Evolutionary conservation across 2,797 vertebrate genomes (phyloP), one percentile per base, ranked within the genome.

Genomic region (Characodon lateralis): DNA sequence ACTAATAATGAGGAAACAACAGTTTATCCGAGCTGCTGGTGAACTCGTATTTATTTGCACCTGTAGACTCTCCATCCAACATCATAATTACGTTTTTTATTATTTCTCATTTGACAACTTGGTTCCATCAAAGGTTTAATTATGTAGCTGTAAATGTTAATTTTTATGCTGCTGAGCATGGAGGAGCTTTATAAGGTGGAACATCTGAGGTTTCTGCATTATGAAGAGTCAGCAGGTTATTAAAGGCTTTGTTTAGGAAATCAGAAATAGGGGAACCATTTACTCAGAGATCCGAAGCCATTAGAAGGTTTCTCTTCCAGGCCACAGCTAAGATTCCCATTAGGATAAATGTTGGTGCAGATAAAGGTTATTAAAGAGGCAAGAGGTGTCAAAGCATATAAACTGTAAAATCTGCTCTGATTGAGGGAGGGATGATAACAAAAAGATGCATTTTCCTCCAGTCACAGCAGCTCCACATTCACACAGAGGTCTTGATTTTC

Each of bases 181-280:
- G 83, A 86, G 74, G 53, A 55, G 69, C n/a, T 43, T 0, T 16
- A 20, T 61, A 13, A 3, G 55, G 28, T 51, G n/a, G 12, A 41
- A 55, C 51, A 22, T 53, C 16, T 10, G 71, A 20, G 50, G 59
- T 53, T 51, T 39, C 46, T 20, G 14, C 31, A 35, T 72, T 74
- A 66, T 55, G 74, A 2, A 18, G 53, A 7, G 73, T 87, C 71
- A 74, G 78, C 83, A 48, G 22, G 68, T 82, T 78, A 48, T 66
- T 69, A 69, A 72, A 72, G 46, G n/a, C 24, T 63, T 41, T n/a
- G 10, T 22, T 72, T 14, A 70, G 16, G 43, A 41, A 13, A 63
- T 39, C 35, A 12, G 41, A 58, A 41, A 1, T 41, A 8, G 31
- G 48, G 51, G 28, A 63, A 22, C 28, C 22, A 8, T 26, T 28